Percentiles rank a stretch among this genome's conserved stretches.
phyloP scores from a whole-genome alignment of 2,888 invertebrate genomes.

The Eupithecia exiguata region DNA sequence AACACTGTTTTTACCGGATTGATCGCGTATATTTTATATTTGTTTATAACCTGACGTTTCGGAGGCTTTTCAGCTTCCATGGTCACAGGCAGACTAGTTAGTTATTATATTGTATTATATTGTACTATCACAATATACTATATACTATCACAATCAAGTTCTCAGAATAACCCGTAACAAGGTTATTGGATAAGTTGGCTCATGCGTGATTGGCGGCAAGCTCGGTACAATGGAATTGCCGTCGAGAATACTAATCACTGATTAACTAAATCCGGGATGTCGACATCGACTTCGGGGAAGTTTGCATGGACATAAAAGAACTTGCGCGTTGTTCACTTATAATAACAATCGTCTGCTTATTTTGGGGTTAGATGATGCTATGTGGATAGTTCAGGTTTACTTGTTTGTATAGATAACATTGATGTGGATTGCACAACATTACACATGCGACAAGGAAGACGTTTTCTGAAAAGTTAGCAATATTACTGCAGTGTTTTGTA shows the following conservation, averaged over 20 bases:
- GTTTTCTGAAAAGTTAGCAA: neutral
- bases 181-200: conserved; percentile 77
- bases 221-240: conserved; percentile 61
- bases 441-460: neutral
- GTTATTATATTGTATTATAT: too few species aligned
- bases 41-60: too few species aligned
- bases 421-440: neutral
- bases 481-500: neutral
- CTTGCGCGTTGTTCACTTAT: neutral
- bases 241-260: conserved; percentile 70
- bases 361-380: neutral
- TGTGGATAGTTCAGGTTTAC: neutral
- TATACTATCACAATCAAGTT: neutral
- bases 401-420: neutral
- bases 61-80: too few species aligned
- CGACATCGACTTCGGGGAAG: conserved; percentile 2
- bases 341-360: too few species aligned
- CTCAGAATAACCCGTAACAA: conserved; percentile 32
- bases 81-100: too few species aligned
- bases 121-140: too few species aligned
- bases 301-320: neutral
- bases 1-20: too few species aligned
- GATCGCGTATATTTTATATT: too few species aligned
- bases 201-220: conserved; percentile 74
- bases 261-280: conserved; percentile 52